Evolutionary conservation across 2,888 invertebrate species (phyloP).

Genomic region (Brenthis hecate): DNA sequence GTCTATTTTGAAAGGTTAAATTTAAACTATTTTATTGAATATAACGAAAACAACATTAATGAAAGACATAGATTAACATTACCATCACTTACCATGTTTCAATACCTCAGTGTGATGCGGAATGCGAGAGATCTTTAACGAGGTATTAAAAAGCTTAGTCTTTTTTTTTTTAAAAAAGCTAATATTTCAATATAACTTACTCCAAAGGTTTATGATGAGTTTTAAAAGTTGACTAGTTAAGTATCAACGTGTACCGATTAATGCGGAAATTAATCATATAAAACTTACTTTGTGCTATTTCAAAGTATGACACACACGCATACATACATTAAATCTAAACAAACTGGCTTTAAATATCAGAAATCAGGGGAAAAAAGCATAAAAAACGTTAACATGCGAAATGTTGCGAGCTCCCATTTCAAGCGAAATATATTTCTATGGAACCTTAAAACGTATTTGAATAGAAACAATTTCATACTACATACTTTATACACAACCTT

Average conservation of each 20-base stretch:
- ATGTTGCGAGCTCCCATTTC: slow-evolving; percentile 69
- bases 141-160: slow-evolving; percentile 52
- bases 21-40: slow-evolving; percentile 11
- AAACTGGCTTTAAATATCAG: slow-evolving; percentile 27
- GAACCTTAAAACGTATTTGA: slow-evolving; percentile 34
- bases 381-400: slow-evolving; percentile 43
- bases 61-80: slow-evolving; percentile 53
- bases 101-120: slow-evolving; percentile 52
- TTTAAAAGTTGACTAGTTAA: slow-evolving; percentile 39
- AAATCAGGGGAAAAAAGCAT: slow-evolving; percentile 7
- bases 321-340: slow-evolving; percentile 27
- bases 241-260: slow-evolving; percentile 29
- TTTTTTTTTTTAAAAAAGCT: slow-evolving; percentile 17
- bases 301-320: slow-evolving; percentile 12
- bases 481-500: slow-evolving; percentile 67
- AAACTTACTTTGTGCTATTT: slow-evolving; percentile 34
- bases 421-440: slow-evolving; percentile 29
- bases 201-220: slow-evolving; percentile 28
- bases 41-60: neutral
- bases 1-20: neutral
- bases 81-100: slow-evolving; percentile 45
- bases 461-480: slow-evolving; percentile 62
- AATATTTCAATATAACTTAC: slow-evolving; percentile 21
- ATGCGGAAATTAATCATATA: slow-evolving; percentile 19
- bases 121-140: slow-evolving; percentile 44